A percentile compares a stretch with the other conserved stretches of the same genome.
These are phyloP conservation scores for Battus philenor DNA, from an alignment of 1,140 invertebrate species.

Conservation along the genomic window DNA sequence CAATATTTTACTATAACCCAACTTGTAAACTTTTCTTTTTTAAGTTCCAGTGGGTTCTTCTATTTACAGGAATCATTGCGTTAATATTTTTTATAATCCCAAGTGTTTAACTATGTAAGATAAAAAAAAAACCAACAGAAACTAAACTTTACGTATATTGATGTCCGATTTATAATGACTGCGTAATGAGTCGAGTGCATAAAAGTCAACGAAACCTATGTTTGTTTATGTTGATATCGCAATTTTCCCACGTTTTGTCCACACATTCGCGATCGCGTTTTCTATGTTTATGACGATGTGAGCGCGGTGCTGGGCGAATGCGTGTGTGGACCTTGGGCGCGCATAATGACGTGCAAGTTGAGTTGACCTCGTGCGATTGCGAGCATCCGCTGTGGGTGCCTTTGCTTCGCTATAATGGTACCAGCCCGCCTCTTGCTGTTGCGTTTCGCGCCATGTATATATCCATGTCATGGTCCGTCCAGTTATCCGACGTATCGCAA, in stretches of 20 bases:
- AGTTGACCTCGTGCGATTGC: slow-evolving; percentile 24
- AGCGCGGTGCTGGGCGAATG: slow-evolving; percentile 25
- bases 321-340: slow-evolving; percentile 28
- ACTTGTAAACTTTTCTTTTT: slow-evolving; percentile 11
- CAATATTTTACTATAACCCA: slow-evolving; percentile 3
- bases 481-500: slow-evolving; percentile 92
- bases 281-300: slow-evolving; percentile 30
- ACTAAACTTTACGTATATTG: too few relatives aligned
- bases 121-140: too few relatives aligned
- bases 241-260: slow-evolving; percentile 19
- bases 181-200: not conserved
- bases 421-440: slow-evolving; percentile 88
- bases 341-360: slow-evolving; percentile 34
- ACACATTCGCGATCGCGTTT: slow-evolving; percentile 21
- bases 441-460: slow-evolving; percentile 95
- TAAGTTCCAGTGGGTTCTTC: slow-evolving; percentile 9
- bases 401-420: slow-evolving; percentile 82
- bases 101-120: too few relatives aligned
- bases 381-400: slow-evolving; percentile 30
- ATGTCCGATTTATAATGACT: too few relatives aligned
- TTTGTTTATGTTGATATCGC: not conserved
- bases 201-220: not conserved
- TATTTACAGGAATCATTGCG: too few relatives aligned
- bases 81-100: too few relatives aligned
- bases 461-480: slow-evolving; percentile 97